These are phyloP conservation scores for Dryobota labecula DNA, from an alignment of 2,888 invertebrate species.

Conservation along the genomic window DNA sequence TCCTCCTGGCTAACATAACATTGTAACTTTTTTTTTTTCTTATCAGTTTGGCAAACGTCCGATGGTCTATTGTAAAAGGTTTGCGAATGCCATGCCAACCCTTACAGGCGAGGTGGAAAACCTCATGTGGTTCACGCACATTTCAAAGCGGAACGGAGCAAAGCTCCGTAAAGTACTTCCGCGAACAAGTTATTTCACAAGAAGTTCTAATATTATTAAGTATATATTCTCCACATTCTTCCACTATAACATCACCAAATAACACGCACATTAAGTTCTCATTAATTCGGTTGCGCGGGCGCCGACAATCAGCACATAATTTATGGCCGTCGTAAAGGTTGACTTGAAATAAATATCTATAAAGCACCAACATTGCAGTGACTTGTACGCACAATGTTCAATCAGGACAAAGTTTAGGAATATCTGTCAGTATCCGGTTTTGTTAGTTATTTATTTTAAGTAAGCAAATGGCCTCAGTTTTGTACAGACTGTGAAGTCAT, in stretches of 20 bases:
- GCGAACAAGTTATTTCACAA: slow-evolving; percentile 1
- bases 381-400: slow-evolving; percentile 16
- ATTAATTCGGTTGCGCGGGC: slow-evolving; percentile 39
- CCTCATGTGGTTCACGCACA: neutral
- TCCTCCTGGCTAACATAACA: too few relatives aligned
- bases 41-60: too few relatives aligned
- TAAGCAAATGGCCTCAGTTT: too few relatives aligned
- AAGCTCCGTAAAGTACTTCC: neutral
- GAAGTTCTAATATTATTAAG: slow-evolving; percentile 10
- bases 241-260: slow-evolving; percentile 25
- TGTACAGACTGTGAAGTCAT: neutral
- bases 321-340: slow-evolving; percentile 61
- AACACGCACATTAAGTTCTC: slow-evolving; percentile 37
- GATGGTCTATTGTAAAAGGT: neutral
- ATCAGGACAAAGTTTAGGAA: slow-evolving; percentile 17
- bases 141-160: neutral
- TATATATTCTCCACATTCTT: slow-evolving; percentile 2
- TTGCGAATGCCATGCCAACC: neutral
- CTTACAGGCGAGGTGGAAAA: neutral
- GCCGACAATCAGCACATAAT: slow-evolving; percentile 47
- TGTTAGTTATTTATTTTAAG: too few relatives aligned
- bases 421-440: slow-evolving; percentile 10
- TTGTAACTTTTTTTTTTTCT: too few relatives aligned
- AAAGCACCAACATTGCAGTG: slow-evolving; percentile 15
- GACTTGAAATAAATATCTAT: slow-evolving; percentile 42